These are phyloP conservation scores for Nyctibius grandis DNA, from an alignment of 2,797 vertebrate species.

Conservation along the genomic window DNA sequence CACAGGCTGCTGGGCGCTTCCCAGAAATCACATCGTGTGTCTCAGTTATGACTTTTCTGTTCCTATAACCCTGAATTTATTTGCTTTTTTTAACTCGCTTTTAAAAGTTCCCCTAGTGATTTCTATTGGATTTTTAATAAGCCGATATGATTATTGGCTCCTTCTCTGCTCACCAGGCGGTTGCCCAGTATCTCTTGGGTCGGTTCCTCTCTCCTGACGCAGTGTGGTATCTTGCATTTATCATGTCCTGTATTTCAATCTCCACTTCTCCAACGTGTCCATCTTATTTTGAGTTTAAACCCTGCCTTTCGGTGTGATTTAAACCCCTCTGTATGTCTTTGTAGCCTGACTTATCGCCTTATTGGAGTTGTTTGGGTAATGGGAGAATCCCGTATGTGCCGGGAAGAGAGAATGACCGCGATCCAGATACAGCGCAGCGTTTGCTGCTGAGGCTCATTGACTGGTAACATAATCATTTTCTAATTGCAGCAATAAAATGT, in stretches of 20 bases:
- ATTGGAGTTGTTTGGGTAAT: background rate
- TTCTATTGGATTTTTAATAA: background rate
- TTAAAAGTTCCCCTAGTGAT: background rate
- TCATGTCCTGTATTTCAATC: background rate
- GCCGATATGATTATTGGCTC: background rate
- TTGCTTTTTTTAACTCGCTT: background rate
- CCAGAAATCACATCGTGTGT: rapidly evolving
- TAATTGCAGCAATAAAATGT: background rate
- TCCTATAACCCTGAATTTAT: background rate
- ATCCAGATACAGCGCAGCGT: background rate
- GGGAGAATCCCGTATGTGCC: rapidly evolving
- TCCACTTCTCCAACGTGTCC: background rate
- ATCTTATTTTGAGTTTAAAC: background rate
- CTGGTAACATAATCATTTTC: background rate
- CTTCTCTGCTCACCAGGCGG: background rate
- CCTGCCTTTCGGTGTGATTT: background rate
- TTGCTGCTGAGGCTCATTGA: background rate
- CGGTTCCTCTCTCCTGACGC: background rate
- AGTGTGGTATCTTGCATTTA: rapidly evolving
- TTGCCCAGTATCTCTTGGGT: background rate
- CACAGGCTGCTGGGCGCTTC: rapidly evolving
- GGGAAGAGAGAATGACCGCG: background rate
- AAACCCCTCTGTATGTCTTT: background rate
- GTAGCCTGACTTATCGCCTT: background rate
- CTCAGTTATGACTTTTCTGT: background rate